Conservation (phyloP, 1,140 invertebrate genomes). For the Apolygus lucorum region DNA sequence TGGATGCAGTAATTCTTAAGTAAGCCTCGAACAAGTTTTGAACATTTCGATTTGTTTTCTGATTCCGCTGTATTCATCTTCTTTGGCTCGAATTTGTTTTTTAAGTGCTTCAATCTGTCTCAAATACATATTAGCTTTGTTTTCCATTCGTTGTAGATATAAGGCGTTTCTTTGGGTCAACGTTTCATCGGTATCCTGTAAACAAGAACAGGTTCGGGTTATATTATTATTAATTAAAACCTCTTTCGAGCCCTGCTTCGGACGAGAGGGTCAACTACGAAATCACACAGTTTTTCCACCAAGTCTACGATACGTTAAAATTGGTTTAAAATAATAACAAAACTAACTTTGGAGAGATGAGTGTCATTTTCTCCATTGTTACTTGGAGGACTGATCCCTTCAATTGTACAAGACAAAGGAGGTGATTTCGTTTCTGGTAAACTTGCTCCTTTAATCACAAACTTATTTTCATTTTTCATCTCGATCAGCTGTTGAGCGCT, state of each 20-base stretch:
- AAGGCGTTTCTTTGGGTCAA: not conserved
- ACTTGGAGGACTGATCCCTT: constrained; percentile 19
- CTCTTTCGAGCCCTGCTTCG: not conserved
- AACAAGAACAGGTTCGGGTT: not conserved
- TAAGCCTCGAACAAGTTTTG: not conserved
- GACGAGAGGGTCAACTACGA: not conserved
- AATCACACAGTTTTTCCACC: not conserved
- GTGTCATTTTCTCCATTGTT: not conserved
- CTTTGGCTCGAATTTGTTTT: not conserved
- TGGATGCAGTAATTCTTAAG: too few species aligned
- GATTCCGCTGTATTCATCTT: not conserved
- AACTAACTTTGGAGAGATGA: not conserved
- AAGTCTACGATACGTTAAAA: not conserved
- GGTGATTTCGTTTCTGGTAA: too few species aligned
- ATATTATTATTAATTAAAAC: not conserved
- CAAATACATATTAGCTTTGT: not conserved
- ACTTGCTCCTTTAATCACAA: constrained; percentile 34
- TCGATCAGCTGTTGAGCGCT: constrained; percentile 40
- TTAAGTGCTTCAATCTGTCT: not conserved
- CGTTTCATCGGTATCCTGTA: not conserved
- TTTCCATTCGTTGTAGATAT: not conserved
- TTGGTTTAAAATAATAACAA: not conserved
- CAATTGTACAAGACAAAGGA: not conserved
- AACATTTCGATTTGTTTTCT: not conserved
- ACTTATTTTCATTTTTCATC: constrained; percentile 35